Conservation (phyloP, 2,888 invertebrate species). For the Sabatieria punctata region DNA sequence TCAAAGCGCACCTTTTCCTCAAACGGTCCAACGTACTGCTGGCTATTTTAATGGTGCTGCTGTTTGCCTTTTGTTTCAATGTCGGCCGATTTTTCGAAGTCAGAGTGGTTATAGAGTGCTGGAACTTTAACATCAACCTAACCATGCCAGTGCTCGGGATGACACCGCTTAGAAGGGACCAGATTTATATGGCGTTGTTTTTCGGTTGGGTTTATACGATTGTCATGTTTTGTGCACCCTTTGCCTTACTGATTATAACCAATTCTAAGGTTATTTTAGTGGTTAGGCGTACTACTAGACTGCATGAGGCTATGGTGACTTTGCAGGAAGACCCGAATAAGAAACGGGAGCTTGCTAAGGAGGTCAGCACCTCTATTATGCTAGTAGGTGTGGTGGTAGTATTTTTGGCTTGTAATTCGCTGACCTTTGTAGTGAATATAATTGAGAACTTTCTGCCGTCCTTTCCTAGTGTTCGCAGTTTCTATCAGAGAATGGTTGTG, state of each 20-base stretch:
- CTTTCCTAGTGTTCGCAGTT: background rate
- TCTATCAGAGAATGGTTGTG: conserved; percentile 16
- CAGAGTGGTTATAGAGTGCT: conserved; percentile 12
- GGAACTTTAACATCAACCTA: background rate
- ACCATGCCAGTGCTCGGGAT: conserved; percentile 1
- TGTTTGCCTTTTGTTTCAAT: conserved; percentile 30
- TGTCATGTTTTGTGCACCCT: conserved; percentile 33
- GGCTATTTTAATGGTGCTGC: conserved; percentile 26
- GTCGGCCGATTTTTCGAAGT: conserved; percentile 32
- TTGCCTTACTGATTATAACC: conserved; percentile 29
- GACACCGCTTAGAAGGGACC: conserved; percentile 24
- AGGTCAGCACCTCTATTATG: conserved; percentile 35
- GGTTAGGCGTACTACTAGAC: conserved; percentile 26
- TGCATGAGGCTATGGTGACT: conserved; percentile 19
- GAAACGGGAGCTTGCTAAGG: conserved; percentile 3
- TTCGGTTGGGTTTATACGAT: too few relatives aligned
- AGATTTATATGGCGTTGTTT: conserved; percentile 24
- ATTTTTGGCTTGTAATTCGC: conserved; percentile 32
- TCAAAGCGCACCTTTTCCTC: conserved; percentile 32
- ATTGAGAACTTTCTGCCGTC: conserved; percentile 14
- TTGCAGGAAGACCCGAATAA: background rate
- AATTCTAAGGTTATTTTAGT: conserved; percentile 29
- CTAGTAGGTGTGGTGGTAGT: conserved; percentile 33
- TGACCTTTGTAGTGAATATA: conserved; percentile 11
- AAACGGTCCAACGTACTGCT: conserved; percentile 29